Conservation (phyloP, 1,140 invertebrate species). For the Drosophila elegans region DNA sequence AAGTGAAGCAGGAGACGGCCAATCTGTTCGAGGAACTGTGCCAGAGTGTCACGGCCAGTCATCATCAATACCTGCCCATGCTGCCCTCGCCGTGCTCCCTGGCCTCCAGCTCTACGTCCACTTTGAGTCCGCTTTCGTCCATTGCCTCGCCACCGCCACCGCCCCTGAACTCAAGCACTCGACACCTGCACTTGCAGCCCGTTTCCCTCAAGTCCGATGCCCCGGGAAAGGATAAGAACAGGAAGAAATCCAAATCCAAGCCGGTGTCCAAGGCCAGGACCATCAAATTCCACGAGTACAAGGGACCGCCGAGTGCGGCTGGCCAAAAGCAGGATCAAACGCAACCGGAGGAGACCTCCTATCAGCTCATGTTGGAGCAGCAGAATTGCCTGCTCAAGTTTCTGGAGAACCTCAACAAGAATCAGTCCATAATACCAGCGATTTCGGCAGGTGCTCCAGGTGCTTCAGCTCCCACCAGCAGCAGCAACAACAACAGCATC, state of each 20-base stretch:
- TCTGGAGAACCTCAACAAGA: slow-evolving; percentile 81
- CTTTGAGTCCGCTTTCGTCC: slow-evolving; percentile 90
- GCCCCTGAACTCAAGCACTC: slow-evolving; percentile 78
- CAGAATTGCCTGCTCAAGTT: slow-evolving; percentile 90
- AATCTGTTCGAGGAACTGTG: slow-evolving; percentile 88
- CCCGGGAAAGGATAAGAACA: slow-evolving; percentile 92
- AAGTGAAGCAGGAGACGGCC: slow-evolving; percentile 79
- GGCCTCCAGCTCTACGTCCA: slow-evolving; percentile 86
- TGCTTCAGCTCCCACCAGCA: too few relatives aligned
- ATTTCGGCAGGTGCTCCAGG: too few relatives aligned
- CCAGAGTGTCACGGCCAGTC: slow-evolving; percentile 86
- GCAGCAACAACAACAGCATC: slow-evolving; percentile 41
- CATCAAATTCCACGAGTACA: slow-evolving; percentile 99
- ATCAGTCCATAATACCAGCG: slow-evolving; percentile 75
- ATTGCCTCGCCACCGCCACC: slow-evolving; percentile 86
- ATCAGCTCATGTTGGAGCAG: slow-evolving; percentile 96
- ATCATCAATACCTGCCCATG: slow-evolving; percentile 84
- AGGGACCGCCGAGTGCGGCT: slow-evolving; percentile 96
- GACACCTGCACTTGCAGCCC: slow-evolving; percentile 67
- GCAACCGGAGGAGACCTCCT: slow-evolving; percentile 89
- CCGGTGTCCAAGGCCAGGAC: slow-evolving; percentile 93
- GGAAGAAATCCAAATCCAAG: slow-evolving; percentile 96
- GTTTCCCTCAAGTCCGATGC: slow-evolving; percentile 87
- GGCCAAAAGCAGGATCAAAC: slow-evolving; percentile 87
- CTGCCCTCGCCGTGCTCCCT: slow-evolving; percentile 88